A percentile compares a stretch with the other conserved stretches of the same genome.
phyloP scores from a whole-genome alignment of 2,888 invertebrate genomes.

The Pollenia labialis region DNA sequence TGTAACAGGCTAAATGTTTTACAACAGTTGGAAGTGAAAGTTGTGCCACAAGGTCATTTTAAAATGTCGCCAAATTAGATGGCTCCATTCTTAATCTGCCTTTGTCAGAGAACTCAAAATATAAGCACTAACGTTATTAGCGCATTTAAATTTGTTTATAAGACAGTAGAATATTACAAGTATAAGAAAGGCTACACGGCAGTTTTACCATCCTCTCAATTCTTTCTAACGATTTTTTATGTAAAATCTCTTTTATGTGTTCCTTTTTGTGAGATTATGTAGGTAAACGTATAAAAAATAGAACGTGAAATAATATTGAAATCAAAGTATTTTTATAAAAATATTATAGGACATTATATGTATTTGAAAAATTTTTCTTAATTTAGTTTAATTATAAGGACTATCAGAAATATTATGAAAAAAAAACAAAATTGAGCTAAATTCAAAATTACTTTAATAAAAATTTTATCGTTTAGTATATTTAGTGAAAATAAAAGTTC shows the following conservation, averaged over 20 bases:
- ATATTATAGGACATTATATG: too few species aligned
- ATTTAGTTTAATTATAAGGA: too few species aligned
- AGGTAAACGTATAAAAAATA: neutral
- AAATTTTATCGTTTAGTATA: too few species aligned
- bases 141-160: slow-evolving; percentile 17
- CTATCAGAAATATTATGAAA: too few species aligned
- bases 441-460: too few species aligned
- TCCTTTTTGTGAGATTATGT: neutral
- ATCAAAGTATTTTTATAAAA: too few species aligned
- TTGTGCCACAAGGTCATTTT: neutral
- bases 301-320: neutral
- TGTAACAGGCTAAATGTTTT: neutral
- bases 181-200: neutral
- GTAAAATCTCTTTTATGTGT: neutral
- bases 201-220: neutral
- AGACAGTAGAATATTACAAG: slow-evolving; percentile 6
- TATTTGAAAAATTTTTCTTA: too few species aligned
- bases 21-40: neutral
- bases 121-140: neutral
- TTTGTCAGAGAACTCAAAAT: too few species aligned
- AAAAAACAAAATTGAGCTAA: too few species aligned
- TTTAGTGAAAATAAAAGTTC: too few species aligned
- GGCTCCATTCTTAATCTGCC: too few species aligned
- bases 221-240: slow-evolving; percentile 1
- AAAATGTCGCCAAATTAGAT: too few species aligned